Evolutionary conservation across 2,797 vertebrate species (phyloP), one percentile per base, ranked within the genome.

Genomic region (Sebastes kiyomatsui): DNA sequence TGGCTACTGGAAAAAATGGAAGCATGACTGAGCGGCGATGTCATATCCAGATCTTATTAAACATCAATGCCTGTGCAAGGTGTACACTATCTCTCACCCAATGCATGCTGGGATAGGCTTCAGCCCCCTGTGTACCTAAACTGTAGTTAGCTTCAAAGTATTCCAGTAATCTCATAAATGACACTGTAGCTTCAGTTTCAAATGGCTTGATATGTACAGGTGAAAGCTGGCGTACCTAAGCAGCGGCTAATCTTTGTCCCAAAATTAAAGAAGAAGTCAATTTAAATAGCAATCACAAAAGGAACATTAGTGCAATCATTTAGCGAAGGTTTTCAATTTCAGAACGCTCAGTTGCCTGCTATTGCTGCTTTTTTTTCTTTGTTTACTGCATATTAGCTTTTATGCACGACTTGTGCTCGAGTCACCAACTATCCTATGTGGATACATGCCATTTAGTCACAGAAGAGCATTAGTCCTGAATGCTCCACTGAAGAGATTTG

Each of bases 351-450:
- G 60, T 65, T 59, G 30, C 66, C 32, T 25, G 20, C 23, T 33
- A 49, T 25, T 72, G 32, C 55, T 22, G 14, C 27, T 65, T 77
- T 65, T 62, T 69, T 68, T 58, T 13, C 52, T 65, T 77, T 84
- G 72, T 82, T 87, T 72, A 72, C 79, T 69, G 61, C 80, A 76
- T 55, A 81, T 87, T 72, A 73, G 56, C 61, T 72, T 82, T 81
- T 35, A 75, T 82, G 75, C 70, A 81, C 4, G 22, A 79, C 66
- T 67, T 76, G 56, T 22, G 71, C 56, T 71, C 27, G 7, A 76
- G 64, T 76, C 59, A 73, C 68, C 71, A 42, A 32, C 56, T 30
- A 27, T 22, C 69, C 32, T 65, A 12, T 56, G 66, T 60, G 67
- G 35, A 60, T 54, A 32, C 27, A 23, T 80, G 65, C 20, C 25